Base-by-base conservation (phyloP, 2,797 vertebrate species). In the Peromyscus aztecus region DNA sequence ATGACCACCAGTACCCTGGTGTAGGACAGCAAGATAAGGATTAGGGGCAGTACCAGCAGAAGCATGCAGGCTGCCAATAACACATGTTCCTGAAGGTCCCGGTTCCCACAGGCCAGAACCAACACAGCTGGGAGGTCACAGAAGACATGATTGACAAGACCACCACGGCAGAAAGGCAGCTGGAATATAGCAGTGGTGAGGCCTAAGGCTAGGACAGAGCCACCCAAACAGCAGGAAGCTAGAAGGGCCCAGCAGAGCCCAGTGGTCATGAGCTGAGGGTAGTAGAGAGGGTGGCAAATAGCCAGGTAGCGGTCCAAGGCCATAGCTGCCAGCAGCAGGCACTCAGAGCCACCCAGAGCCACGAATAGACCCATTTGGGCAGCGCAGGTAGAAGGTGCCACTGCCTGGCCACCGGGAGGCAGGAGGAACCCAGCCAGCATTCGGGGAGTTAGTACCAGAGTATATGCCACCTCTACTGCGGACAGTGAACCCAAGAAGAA, bases 311-410 rank as follows among this genome's bases (percentile, higher is more conserved):
- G 93, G 84, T 97, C 98, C 81, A 97, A 91, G 10, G 96, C 97
- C 98, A 97, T 96, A 77, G 97, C 92, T 0, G 86, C 96, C 78
- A 97, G 94, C 86, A 98, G 86, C 85, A 97, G 96, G 90, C 97
- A 97, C 82, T 98, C 94, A 0, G 96, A 89, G 81, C 97, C 97
- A 0, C 96, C 97, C 88, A 98, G 96, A 0, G 96, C 97, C 93
- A 97, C 96, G 0, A 96, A 98, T 7, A 95, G 96, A 65, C 97
- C 97, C 98, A 98, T 98, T 95, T 97, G 97, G 73, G 94, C 65
- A 0, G 97, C 96, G 0, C 97, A 98, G 77, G 95, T 73, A 24
- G 94, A 63, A 24, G 55, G 89, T 9, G 96, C 84, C 81, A 97
- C 67, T 0, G 57, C 89, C 91, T 97, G 97, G 63, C 97, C 95